Conservation (phyloP, 2,888 invertebrate genomes). For the Oeneis ivallda region DNA sequence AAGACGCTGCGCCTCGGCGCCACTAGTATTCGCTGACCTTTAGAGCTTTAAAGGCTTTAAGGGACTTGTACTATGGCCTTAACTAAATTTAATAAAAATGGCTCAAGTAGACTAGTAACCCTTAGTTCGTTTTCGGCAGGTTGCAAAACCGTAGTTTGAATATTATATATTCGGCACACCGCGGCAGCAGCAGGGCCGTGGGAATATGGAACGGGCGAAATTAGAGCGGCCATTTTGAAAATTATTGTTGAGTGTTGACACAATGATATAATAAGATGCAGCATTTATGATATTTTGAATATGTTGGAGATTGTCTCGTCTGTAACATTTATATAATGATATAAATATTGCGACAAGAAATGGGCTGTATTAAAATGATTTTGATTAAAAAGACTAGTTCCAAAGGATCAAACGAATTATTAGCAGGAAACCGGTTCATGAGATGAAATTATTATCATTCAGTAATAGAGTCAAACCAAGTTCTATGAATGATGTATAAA, state of each 20-base stretch:
- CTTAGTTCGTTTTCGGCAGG: constrained; percentile 13
- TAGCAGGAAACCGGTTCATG: too few species aligned
- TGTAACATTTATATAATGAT: background rate
- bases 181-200: constrained; percentile 50
- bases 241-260: constrained; percentile 39
- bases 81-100: background rate
- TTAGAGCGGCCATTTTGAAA: constrained; percentile 54
- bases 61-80: too few species aligned
- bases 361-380: background rate
- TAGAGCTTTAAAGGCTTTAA: too few species aligned
- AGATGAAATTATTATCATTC: too few species aligned
- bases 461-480: too few species aligned
- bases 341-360: background rate
- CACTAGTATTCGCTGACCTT: too few species aligned
- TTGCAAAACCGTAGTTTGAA: constrained; percentile 57
- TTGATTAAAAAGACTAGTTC: background rate
- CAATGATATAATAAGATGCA: constrained; percentile 4
- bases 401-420: too few species aligned
- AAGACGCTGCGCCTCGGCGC: too few species aligned
- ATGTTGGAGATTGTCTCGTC: background rate
- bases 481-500: too few species aligned
- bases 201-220: constrained; percentile 68
- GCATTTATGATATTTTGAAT: background rate
- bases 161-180: constrained; percentile 30
- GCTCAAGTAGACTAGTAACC: background rate